Evolutionary conservation across 2,797 vertebrate species (phyloP), one percentile per base, ranked within the genome.

Genomic region (Trachurus trachurus): DNA sequence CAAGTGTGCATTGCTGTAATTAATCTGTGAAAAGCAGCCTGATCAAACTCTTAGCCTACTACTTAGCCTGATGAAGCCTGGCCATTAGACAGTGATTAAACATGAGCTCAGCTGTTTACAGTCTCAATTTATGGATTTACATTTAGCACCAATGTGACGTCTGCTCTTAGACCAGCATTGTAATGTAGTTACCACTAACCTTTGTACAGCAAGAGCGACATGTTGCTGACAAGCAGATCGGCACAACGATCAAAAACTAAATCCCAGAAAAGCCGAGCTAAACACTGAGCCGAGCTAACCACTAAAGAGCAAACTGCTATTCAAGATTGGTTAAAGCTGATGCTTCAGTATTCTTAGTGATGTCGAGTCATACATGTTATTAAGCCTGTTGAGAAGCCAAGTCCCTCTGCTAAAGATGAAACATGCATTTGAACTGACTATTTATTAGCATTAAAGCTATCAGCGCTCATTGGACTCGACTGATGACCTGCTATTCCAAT

Each of bases 11-110:
- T 57, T 56, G 60, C 7, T 71, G 21, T 66, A 66, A 83, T 82
- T 69, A 49, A 73, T 66, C 47, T 22, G 47, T 73, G 44, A 17
- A 69, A 83, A 67, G 54, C 26, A 42, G 8, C n/a, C 59, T 15
- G 70, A 81, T 76, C 59, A 62, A 3, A 70, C 54, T 13, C 58
- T 19, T 64, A 34, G 29, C 39, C 16, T 16, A 17, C 63, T 70
- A 67, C 75, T 85, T 85, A 85, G 34, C 29, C 50, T 80, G 67
- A 88, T 83, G 71, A 84, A 84, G n/a, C 44, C 49, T 9, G 12
- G 44, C 54, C 78, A 81, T 86, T 77, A 82, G 54, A 76, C 69
- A 71, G 60, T 83, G 74, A 87, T 86, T 83, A 80, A 85, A 85
- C 71, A 83, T 61, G 67, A 77, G 68, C 42, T 87, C 60, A 78